Evolutionary conservation across 2,888 invertebrate species (phyloP).

Genomic region (Cephus spinipes): DNA sequence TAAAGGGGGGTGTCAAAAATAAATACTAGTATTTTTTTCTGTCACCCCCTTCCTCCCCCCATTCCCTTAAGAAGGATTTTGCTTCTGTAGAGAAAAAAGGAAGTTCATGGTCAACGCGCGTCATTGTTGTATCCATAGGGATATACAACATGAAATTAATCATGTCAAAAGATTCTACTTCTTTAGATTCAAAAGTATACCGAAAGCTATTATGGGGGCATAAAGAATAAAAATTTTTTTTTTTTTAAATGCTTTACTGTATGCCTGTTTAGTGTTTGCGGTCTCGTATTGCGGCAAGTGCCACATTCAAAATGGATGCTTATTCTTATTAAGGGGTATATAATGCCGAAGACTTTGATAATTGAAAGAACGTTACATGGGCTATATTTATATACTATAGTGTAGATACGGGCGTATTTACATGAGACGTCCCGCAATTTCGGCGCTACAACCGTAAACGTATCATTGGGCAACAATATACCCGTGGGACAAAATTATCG

Average conservation of each 20-base stretch:
- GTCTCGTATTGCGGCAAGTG: neutral
- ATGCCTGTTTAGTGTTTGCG: neutral
- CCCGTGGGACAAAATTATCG: slow-evolving; percentile 49
- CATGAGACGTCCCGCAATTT: slow-evolving; percentile 23
- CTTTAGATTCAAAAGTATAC: neutral
- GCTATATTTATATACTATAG: slow-evolving; percentile 6
- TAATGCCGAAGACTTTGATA: neutral
- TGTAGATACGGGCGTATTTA: slow-evolving; percentile 34
- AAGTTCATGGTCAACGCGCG: neutral
- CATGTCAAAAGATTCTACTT: neutral
- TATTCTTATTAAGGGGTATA: neutral
- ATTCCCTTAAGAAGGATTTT: neutral
- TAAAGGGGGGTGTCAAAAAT: neutral
- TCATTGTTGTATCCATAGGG: neutral
- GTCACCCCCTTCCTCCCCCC: too few species aligned
- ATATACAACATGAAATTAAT: neutral
- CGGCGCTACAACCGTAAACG: neutral
- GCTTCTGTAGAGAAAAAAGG: neutral
- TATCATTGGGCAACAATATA: slow-evolving; percentile 52
- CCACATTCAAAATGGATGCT: neutral
- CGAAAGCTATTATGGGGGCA: neutral
- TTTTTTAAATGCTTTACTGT: neutral
- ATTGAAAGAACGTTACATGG: neutral
- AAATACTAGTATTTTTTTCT: neutral
- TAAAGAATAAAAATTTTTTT: neutral